Conservation (phyloP, 2,888 invertebrate species). For the Prosopocoilus inquinatus region DNA sequence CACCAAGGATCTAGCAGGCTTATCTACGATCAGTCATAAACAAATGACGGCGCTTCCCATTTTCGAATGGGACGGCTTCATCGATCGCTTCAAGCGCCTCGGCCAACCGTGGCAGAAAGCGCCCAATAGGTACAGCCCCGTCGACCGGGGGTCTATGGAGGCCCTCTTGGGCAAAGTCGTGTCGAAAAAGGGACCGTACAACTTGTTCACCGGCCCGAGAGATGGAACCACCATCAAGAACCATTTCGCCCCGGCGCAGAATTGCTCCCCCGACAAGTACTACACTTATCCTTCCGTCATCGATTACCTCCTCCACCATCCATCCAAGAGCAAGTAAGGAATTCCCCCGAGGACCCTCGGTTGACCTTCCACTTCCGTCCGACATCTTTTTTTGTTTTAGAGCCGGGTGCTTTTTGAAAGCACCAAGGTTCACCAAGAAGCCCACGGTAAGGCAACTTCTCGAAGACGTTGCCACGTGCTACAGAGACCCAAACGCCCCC, state of each 20-base stretch:
- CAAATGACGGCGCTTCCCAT: background rate
- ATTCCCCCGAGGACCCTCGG: background rate
- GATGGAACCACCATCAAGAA: conserved; percentile 56
- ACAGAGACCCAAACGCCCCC: conserved; percentile 53
- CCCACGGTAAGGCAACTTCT: conserved; percentile 53
- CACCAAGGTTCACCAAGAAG: conserved; percentile 40
- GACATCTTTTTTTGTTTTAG: conserved; percentile 28
- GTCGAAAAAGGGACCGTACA: conserved; percentile 45
- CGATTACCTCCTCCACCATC: conserved; percentile 38
- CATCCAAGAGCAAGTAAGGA: conserved; percentile 12
- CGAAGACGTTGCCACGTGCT: conserved; percentile 53
- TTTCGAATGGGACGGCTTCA: conserved; percentile 10
- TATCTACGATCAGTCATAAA: conserved; percentile 5
- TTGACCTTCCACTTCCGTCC: background rate
- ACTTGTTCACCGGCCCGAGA: conserved; percentile 53
- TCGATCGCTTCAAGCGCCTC: conserved; percentile 1
- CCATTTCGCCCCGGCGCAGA: conserved; percentile 48
- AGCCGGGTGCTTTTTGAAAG: conserved; percentile 40
- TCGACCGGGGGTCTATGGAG: conserved; percentile 29
- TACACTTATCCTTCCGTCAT: conserved; percentile 35
- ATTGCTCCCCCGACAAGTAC: conserved; percentile 37
- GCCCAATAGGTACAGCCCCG: conserved; percentile 38
- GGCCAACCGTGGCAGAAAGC: conserved; percentile 26
- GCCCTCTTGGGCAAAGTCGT: conserved; percentile 30
- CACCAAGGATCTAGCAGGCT: background rate